Base-by-base conservation (phyloP, 2,888 invertebrate genomes). In the Teleogryllus oceanicus region DNA sequence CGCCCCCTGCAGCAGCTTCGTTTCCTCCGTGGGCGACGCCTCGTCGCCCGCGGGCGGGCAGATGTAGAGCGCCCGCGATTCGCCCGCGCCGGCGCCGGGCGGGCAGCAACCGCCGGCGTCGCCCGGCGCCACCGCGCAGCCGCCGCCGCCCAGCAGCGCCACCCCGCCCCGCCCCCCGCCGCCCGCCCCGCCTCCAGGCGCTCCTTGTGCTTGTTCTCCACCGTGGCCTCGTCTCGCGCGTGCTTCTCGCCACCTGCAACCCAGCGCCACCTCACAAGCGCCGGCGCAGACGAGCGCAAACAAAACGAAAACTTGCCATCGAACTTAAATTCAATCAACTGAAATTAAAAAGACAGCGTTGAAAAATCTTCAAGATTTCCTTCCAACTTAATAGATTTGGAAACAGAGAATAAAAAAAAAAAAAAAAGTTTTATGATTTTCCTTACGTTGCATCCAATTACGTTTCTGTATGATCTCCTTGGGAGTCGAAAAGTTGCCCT, bases 21-120 rank as follows among this genome's bases (percentile, higher is more conserved):
- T 89, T 84, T 89, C 89, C 84, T 89, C 89, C 77, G 88, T 89
- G 18, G 89, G 89, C 49, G 89, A 89, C 81, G 86, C 85, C 83
- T 89, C 89, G 79, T 88, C 88, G 86, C 89, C 89, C 62, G 89
- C 89, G 62, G 89, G 89, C 50, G 89, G 89, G 83, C 89, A 89
- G 81, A 89, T 89, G 85, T 88, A 89, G 82, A 89, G 85, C 37
- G 89, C 88, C 83, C 84, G 75, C 75, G 78, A 75, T 20, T 79
- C 74, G 51, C 77, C 77, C 18, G 49, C 50, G 74, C 77, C 77
- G 11, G 49, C 50, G 18, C 50, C 79, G 37, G 37, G 37, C 37
- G 37, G 37, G 21, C 75, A 81, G 51, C 82, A 81, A 37, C 79
- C 80, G 50, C 77, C 81, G 10, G 78, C 80, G n/a, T 79, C 82